These are phyloP conservation scores for Chironomus tentans DNA, from an alignment of 2,888 invertebrate species.

Conservation along the genomic window DNA sequence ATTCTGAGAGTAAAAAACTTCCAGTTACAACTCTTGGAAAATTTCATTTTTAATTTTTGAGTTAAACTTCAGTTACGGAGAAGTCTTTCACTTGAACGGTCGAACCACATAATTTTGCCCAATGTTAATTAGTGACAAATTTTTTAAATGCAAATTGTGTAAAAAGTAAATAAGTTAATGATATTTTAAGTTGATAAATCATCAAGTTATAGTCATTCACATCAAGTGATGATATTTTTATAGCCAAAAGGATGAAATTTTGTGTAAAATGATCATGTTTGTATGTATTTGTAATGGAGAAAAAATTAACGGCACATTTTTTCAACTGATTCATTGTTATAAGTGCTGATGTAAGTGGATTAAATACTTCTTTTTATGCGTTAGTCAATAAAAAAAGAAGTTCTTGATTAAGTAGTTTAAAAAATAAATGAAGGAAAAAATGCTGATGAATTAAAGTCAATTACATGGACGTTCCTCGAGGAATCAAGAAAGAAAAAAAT, in stretches of 20 bases:
- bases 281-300: slow-evolving; percentile 8
- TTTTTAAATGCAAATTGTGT: slow-evolving; percentile 1
- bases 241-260: not conserved
- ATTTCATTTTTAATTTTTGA: slow-evolving; percentile 13
- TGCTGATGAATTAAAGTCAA: not conserved
- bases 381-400: not conserved
- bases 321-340: slow-evolving; percentile 22
- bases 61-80: slow-evolving; percentile 13
- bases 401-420: not conserved
- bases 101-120: slow-evolving; percentile 1
- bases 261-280: slow-evolving; percentile 12
- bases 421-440: not conserved
- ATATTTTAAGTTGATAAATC: not conserved
- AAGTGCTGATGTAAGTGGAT: slow-evolving; percentile 27
- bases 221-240: slow-evolving; percentile 1
- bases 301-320: slow-evolving; percentile 26
- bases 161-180: not conserved
- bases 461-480: not conserved
- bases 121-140: slow-evolving; percentile 15
- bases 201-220: not conserved
- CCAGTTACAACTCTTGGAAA: not conserved
- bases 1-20: slow-evolving; percentile 3
- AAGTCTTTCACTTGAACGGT: slow-evolving; percentile 16
- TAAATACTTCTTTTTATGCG: slow-evolving; percentile 12
- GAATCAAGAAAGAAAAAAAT: not conserved